phyloP scores from a whole-genome alignment of 2,888 invertebrate species.

The Latrodectus elegans region DNA sequence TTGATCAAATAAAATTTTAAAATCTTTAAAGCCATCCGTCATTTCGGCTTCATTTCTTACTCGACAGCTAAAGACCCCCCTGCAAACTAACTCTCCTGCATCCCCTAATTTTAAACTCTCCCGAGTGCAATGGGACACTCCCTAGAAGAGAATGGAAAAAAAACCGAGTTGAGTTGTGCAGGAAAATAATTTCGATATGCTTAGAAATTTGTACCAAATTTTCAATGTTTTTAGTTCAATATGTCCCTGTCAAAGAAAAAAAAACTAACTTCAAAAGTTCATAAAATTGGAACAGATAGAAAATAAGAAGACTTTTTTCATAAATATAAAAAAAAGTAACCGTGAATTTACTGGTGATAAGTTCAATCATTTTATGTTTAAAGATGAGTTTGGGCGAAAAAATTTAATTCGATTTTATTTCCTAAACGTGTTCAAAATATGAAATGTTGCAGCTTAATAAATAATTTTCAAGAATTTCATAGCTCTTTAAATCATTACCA shows the following conservation, averaged over 20 bases:
- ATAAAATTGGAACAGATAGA: neutral
- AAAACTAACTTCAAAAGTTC: constrained; percentile 5
- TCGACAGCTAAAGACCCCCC: constrained; percentile 42
- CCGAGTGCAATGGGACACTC: constrained; percentile 23
- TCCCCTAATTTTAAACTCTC: constrained; percentile 10
- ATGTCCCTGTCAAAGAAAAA: neutral
- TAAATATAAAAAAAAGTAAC: constrained; percentile 4
- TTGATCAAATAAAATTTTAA: constrained; percentile 66
- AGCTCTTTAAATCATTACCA: no score
- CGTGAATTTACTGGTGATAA: neutral
- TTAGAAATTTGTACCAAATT: constrained; percentile 52
- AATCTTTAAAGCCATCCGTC: constrained; percentile 68
- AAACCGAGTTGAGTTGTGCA: neutral
- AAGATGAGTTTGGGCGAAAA: constrained; percentile 11
- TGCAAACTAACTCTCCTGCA: constrained; percentile 8
- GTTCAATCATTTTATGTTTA: constrained; percentile 4
- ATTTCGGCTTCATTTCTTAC: constrained; percentile 64
- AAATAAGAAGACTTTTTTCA: neutral
- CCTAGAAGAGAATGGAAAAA: neutral
- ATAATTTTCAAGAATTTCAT: no score
- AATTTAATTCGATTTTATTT: neutral
- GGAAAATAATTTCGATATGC: constrained; percentile 59
- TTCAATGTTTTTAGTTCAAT: constrained; percentile 1
- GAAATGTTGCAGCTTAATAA: no score
- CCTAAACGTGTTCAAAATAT: no score